These are phyloP conservation scores for Channallabes apus DNA, from an alignment of 2,797 vertebrate species.

Conservation along the genomic window DNA sequence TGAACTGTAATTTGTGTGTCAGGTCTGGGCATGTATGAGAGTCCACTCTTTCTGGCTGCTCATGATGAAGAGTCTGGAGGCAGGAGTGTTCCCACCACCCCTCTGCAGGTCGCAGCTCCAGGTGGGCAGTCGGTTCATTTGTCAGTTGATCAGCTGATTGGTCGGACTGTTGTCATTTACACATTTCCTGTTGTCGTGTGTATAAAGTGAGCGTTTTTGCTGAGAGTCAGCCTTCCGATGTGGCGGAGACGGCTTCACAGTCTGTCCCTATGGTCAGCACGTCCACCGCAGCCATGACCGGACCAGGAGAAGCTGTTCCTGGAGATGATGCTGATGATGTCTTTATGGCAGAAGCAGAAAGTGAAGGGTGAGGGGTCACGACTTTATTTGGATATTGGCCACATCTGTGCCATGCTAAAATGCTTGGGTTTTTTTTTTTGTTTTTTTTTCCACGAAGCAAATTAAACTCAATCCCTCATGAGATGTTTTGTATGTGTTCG, in stretches of 20 bases:
- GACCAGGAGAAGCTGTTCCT: slow-evolving; percentile 78
- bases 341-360: slow-evolving; percentile 88
- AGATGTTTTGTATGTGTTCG: not conserved
- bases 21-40: slow-evolving; percentile 98
- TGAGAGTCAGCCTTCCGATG: slow-evolving; percentile 85
- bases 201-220: slow-evolving; percentile 89
- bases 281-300: slow-evolving; percentile 78
- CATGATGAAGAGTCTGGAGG: slow-evolving; percentile 97
- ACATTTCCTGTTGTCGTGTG: not conserved
- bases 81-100: slow-evolving; percentile 94
- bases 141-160: not conserved
- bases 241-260: slow-evolving; percentile 89
- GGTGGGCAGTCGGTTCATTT: slow-evolving; percentile 67
- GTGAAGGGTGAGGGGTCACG: slow-evolving; percentile 78
- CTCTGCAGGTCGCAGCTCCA: slow-evolving; percentile 91
- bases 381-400: not conserved
- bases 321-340: slow-evolving; percentile 93
- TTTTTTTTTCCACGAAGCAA: not conserved
- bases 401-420: not conserved
- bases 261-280: slow-evolving; percentile 98
- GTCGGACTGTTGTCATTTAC: not conserved
- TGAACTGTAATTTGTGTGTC: not conserved
- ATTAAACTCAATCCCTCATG: not conserved
- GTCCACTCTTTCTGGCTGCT: slow-evolving; percentile 89
- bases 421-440: too few species aligned